Conservation (phyloP, 2,113 vertebrate species). For the Podocnemis expansa region DNA sequence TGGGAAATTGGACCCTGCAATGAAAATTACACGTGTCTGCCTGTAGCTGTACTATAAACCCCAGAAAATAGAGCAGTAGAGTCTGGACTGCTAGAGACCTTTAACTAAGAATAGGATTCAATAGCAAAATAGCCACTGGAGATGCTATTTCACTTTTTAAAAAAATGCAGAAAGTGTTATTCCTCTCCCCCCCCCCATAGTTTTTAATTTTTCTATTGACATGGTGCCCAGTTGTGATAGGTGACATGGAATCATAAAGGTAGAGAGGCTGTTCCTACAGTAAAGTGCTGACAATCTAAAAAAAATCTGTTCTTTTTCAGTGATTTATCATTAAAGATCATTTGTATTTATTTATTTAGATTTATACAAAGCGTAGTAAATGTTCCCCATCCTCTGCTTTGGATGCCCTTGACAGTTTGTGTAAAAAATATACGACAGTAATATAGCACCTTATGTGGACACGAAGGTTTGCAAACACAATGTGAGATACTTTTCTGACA, state of each 20-base stretch:
- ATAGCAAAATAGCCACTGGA: background rate
- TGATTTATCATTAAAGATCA: conserved; percentile 43
- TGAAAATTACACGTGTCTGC: background rate
- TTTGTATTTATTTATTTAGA: conserved; percentile 49
- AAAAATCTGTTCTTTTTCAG: conserved; percentile 13
- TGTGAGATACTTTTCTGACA: background rate
- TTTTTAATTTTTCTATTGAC: background rate
- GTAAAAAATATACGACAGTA: background rate
- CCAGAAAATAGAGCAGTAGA: background rate
- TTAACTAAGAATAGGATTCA: background rate
- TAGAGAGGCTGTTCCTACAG: background rate
- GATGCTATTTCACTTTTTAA: background rate
- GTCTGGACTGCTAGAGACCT: background rate
- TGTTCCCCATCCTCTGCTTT: conserved; percentile 10
- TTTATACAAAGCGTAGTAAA: conserved; percentile 11
- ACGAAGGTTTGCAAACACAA: background rate
- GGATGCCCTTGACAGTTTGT: background rate
- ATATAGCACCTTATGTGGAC: background rate
- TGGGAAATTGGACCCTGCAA: background rate
- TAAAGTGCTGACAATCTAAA: background rate
- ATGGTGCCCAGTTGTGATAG: background rate
- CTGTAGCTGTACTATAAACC: background rate
- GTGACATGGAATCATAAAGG: background rate
- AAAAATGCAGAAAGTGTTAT: background rate
- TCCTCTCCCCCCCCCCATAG: background rate